Base-by-base conservation (phyloP, 2,797 vertebrate species). In the Pseudochirops corinnae region DNA sequence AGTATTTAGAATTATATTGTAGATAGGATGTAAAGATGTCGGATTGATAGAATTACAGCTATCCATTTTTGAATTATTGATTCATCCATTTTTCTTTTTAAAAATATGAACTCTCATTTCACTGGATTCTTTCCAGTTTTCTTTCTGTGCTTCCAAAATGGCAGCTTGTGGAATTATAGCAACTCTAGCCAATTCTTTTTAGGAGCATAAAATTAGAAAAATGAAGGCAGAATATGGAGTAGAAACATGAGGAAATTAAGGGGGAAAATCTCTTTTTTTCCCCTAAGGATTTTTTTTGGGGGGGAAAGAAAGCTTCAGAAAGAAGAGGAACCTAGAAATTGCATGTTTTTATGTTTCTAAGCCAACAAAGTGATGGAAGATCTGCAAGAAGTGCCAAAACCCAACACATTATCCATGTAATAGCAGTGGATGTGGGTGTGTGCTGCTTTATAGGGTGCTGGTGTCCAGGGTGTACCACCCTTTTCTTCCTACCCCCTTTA, bases 171-270 rank as follows among this genome's bases (percentile, higher is more conserved):
- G 67, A 33, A 74, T 74, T 74, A 39, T 67, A 74, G n/a, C 33
- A 74, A 18, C 62, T 39, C 39, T 56, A 57, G 26, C 26, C 31
- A 11, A 18, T 21, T n/a, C 24, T 31, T 13, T 50, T 2, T 74
- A 3, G 50, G 91, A 82, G 0, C 3, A 26, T 55, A 11, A 6
- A 4, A 1, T n/a, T 0, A 0, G 2, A 52, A 24, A 21, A 12
- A 50, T 26, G 3, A 13, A 4, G 28, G 56, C 28, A 50, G 24
- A 52, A 11, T 1, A 2, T 56, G 50, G 29, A 60, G 10, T 95
- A 26, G 90, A 92, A 53, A 82, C 12, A 26, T 14, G 3, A 4
- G 50, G 56, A 46, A n/a, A 3, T 29, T n/a, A 18, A 1, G 5
- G 26, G 33, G 4, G 12, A 5, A 0, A 1, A 6, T 0, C 52